A percentile compares a stretch with the other conserved stretches of the same genome.
These are phyloP conservation scores for Pollimyrus isidori DNA, from an alignment of 2,113 vertebrate species.

Conservation along the genomic window DNA sequence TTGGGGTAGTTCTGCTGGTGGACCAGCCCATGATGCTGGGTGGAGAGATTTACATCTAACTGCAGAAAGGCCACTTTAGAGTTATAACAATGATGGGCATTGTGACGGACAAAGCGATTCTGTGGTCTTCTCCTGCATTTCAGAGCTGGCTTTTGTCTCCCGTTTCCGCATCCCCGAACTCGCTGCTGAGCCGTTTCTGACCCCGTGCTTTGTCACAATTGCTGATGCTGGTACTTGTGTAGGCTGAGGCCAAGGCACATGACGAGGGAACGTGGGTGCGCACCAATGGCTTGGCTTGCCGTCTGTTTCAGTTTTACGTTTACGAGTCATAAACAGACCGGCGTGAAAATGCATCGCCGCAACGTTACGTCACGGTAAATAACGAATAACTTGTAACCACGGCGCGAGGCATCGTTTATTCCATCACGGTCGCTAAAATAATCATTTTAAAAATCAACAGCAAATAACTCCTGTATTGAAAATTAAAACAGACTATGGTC, in stretches of 20 bases:
- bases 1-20: background rate
- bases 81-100: background rate
- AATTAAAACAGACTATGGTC: background rate
- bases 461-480: background rate
- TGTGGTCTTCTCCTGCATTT: background rate
- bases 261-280: background rate
- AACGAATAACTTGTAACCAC: background rate
- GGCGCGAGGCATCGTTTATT: background rate
- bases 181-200: background rate
- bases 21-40: background rate
- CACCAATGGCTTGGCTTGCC: background rate
- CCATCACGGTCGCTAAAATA: background rate
- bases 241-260: background rate
- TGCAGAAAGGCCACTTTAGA: background rate
- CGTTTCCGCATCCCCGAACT: background rate
- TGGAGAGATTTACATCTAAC: background rate
- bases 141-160: slow-evolving; percentile 6
- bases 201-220: background rate
- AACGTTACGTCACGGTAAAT: background rate
- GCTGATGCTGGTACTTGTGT: background rate
- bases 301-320: background rate
- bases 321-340: background rate
- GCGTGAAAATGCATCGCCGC: background rate
- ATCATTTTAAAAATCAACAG: background rate
- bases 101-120: background rate